Base-by-base conservation (phyloP, 2,113 vertebrate species). In the Odontesthes bonariensis region DNA sequence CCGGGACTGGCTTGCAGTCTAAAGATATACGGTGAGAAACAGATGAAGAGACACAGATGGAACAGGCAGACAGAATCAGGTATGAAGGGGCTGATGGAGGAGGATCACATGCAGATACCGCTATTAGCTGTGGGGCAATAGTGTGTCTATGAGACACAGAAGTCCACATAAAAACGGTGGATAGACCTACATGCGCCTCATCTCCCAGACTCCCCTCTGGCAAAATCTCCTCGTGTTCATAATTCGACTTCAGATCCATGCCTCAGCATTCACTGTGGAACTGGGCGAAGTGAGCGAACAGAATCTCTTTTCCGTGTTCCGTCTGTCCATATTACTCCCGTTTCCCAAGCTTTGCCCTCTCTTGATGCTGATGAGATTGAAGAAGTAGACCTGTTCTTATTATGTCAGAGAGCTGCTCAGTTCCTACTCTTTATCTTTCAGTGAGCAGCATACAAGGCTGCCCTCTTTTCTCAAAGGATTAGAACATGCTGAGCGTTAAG, bases 231-330 rank as follows among this genome's bases (percentile, higher is more conserved):
- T 23, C 23, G 73, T 80, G 79, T 85, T 84, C 78, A 73, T 83
- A 83, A 90, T 89, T 86, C 88, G 78, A 89, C 89, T 91, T 91
- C 83, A 88, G 78, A 88, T 72, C 56, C n/a, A 19, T 72, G 51
- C 61, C 64, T 83, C 75, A 85, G 69, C 58, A 78, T 85, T 81
- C 69, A 72, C 58, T 73, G 61, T 77, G 85, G 78, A 71, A 85
- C 67, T 65, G 76, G 61, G 61, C 59, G 33, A 67, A 62, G 54
- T 67, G 63, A 77, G 69, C 3, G 27, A 83, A 73, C 59, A 69
- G 69, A 67, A 49, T 58, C 44, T 69, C 61, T 35, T 57, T 55
- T 23, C 54, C 3, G 12, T 62, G 32, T 73, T 67, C 68, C 32
- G 20, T 74, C 82, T n/a, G 56, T 65, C 69, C 71, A 53, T 67